Evolutionary conservation across 1,140 invertebrate species (phyloP).

Genomic region (Episyrphus balteatus): DNA sequence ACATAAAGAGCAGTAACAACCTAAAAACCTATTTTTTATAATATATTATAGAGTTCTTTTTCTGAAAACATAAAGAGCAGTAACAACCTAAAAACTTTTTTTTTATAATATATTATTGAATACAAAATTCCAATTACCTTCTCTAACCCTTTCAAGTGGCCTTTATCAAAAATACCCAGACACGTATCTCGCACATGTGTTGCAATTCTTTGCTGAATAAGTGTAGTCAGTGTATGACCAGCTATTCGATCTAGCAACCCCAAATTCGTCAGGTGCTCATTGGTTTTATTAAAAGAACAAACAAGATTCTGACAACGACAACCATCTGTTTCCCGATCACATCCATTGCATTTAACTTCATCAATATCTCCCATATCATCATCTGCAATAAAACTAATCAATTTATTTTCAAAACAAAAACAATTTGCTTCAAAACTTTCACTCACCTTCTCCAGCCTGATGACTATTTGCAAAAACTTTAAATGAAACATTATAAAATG

Average conservation of each 20-base stretch:
- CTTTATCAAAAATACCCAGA: constrained; percentile 71
- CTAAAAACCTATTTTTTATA: no score
- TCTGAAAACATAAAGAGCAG: no score
- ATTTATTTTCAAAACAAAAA: background rate
- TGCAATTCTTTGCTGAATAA: constrained; percentile 71
- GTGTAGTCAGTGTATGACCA: constrained; percentile 65
- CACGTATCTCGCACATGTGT: constrained; percentile 67
- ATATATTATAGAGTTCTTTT: no score
- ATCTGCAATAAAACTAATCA: constrained; percentile 1
- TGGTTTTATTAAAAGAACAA: constrained; percentile 66
- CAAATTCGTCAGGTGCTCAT: constrained; percentile 61
- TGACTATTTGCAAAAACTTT: constrained; percentile 55
- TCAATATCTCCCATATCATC: constrained; percentile 44
- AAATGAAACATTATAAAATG: constrained; percentile 67
- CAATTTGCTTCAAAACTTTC: constrained; percentile 10
- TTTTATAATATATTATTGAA: no score
- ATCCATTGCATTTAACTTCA: constrained; percentile 53
- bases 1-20: no score
- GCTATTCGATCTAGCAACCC: constrained; percentile 67
- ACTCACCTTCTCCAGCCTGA: constrained; percentile 11
- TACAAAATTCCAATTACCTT: constrained; percentile 46
- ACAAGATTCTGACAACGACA: constrained; percentile 67
- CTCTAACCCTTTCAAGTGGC: constrained; percentile 59
- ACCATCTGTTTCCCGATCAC: constrained; percentile 52
- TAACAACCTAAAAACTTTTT: no score